A percentile compares a stretch with the other conserved stretches of the same genome.
These are phyloP conservation scores for Eurystomus glaucurus DNA, from an alignment of 2,797 vertebrate genomes.

Conservation along the genomic window DNA sequence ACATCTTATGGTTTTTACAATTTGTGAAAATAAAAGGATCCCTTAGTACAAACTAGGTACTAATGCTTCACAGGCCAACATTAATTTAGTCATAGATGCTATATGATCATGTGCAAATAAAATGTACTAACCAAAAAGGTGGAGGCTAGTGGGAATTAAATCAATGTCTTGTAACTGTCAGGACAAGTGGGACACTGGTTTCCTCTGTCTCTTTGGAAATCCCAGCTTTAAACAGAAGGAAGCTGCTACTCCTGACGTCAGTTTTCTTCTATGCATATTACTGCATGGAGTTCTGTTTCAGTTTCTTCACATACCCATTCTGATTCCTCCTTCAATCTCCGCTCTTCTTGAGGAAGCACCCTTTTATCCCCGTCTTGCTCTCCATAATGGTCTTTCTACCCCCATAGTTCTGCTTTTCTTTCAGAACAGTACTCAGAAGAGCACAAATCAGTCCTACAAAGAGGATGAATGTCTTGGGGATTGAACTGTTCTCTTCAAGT, in stretches of 20 bases:
- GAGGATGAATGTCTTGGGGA: background rate
- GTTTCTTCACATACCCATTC: background rate
- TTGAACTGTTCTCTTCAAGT: background rate
- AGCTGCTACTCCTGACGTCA: background rate
- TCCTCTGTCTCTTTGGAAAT: background rate
- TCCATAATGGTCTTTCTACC: background rate
- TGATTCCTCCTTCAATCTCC: background rate
- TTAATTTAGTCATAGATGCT: background rate
- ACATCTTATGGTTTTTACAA: background rate
- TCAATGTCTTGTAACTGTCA: background rate
- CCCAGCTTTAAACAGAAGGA: background rate
- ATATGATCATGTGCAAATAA: background rate
- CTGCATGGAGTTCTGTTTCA: background rate
- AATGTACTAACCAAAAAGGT: background rate
- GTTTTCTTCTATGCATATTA: background rate
- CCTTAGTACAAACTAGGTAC: background rate
- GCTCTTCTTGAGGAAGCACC: background rate
- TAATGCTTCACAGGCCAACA: background rate
- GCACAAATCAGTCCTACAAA: background rate
- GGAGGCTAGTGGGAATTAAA: background rate
- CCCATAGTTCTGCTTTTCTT: background rate
- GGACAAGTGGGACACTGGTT: background rate
- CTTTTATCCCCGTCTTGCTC: background rate
- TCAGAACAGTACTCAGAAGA: background rate
- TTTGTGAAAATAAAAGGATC: background rate